Base-by-base conservation (phyloP, 2,888 invertebrate species). In the Callyntrura guangdongensis region DNA sequence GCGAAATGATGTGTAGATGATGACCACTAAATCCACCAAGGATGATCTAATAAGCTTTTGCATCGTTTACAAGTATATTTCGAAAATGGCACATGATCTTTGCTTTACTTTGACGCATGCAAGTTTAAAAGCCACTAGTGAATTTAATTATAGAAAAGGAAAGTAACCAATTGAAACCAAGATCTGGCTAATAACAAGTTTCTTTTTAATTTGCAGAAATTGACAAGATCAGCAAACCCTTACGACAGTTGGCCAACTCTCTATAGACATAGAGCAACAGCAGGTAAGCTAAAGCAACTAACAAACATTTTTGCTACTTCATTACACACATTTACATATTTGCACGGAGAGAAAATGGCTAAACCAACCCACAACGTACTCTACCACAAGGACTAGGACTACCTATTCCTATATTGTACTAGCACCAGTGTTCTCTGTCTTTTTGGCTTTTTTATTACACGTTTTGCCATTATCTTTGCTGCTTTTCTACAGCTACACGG, bases 251-350 rank as follows among this genome's bases (percentile, higher is more conserved):
- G 17, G 36, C 14, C n/a, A 6, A n/a, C 5, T 69, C 74, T 47
- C 22, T 49, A 2, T 36, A 6, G 2, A 6, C 6, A 36, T 36
- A 36, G 25, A 79, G 9, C 6, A 77, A n/a, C 72, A 72, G 72
- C 79, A 81, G 81, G 81, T 81, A 81, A 81, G 81, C 81, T 27
- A 77, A 79, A 27, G 12, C 11, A 2, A 36, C 36, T 36, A 79
- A 74, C 20, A 9, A 77, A 61, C 14, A 45, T 59, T 81, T 61
- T 81, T 61, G 59, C 79, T 56, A 59, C 79, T 79, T 56, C 53
- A 53, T 59, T 79, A 59, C 79, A 11, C 59, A 56, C 25, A n/a
- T 9, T 3, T 25, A 17, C 56, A 27, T 17, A 45, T 45, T 25
- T 14, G 27, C 27, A 36, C 14, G n/a, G 27, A 17, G 59, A 14